phyloP scores from a whole-genome alignment of 2,113 vertebrate genomes.

The Apteryx mantelli region DNA sequence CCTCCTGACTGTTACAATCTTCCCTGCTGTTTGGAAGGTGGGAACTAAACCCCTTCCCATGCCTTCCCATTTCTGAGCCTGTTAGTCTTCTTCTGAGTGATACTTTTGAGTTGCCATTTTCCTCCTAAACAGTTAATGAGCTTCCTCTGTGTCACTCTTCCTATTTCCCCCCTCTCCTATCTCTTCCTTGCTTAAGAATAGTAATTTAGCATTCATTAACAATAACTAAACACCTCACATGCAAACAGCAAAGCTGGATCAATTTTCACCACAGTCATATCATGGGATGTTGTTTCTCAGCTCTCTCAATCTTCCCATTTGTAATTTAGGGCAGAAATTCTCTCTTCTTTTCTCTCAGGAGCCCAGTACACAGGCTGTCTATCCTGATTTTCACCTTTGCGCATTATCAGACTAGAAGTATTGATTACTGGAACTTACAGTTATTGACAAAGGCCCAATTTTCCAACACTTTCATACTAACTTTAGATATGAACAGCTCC shows the following conservation, averaged over 20 bases:
- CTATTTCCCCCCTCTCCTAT: not conserved
- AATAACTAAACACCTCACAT: not conserved
- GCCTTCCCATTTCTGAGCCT: not conserved
- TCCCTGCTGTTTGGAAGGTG: not conserved
- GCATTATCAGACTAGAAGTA: not conserved
- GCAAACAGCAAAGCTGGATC: not conserved
- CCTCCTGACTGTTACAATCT: not conserved
- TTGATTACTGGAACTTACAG: not conserved
- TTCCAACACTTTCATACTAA: not conserved
- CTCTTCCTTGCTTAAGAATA: not conserved
- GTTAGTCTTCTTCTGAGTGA: fast-evolving
- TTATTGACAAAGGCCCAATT: not conserved
- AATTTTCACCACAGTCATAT: not conserved
- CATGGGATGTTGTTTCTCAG: not conserved
- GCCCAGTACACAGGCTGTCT: not conserved
- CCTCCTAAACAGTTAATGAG: not conserved
- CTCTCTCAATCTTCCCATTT: not conserved
- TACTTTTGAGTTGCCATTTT: not conserved
- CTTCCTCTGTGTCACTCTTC: not conserved
- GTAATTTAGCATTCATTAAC: not conserved
- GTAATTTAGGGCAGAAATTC: not conserved
- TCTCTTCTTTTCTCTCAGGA: not conserved
- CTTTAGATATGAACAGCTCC: not conserved
- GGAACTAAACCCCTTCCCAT: not conserved
- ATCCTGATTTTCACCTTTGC: not conserved